Conservation (phyloP, 2,888 invertebrate genomes). For the Epsilonema sp. region DNA sequence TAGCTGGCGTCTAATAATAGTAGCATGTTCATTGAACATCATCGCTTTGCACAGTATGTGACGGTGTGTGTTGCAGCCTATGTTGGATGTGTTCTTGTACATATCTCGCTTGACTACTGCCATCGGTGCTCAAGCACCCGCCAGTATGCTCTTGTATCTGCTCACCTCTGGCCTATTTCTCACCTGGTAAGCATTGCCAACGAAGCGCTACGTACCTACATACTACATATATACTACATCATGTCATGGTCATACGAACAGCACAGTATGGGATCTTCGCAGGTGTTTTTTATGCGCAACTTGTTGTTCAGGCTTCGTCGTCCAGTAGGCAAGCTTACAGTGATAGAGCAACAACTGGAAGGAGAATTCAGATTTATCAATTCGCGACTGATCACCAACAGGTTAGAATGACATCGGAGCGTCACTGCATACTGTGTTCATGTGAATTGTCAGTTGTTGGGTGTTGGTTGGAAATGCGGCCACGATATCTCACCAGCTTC, state of each 20-base stretch:
- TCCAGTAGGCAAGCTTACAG: slow-evolving; percentile 71
- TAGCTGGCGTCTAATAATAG: too few relatives aligned
- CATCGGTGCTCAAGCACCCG: slow-evolving; percentile 67
- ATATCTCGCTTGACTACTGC: slow-evolving; percentile 66
- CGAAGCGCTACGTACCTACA: too few relatives aligned
- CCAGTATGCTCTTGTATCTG: slow-evolving; percentile 65
- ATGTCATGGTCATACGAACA: too few relatives aligned
- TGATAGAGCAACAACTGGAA: slow-evolving; percentile 85
- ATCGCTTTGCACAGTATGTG: too few relatives aligned
- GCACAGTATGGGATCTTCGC: too few relatives aligned
- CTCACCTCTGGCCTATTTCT: slow-evolving; percentile 63
- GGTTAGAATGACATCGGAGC: slow-evolving; percentile 18
- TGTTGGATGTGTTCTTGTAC: slow-evolving; percentile 81
- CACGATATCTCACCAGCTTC: too few relatives aligned
- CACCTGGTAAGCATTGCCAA: slow-evolving; percentile 42
- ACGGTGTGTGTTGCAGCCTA: slow-evolving; percentile 39
- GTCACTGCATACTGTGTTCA: too few relatives aligned
- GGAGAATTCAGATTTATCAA: slow-evolving; percentile 94
- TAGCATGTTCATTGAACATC: too few relatives aligned
- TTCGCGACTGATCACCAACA: slow-evolving; percentile 81
- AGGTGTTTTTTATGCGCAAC: too few relatives aligned
- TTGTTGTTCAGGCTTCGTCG: slow-evolving; percentile 48
- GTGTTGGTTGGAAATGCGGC: too few relatives aligned
- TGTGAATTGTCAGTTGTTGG: too few relatives aligned
- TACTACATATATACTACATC: too few relatives aligned